Evolutionary conservation across 2,888 invertebrate species (phyloP).

Genomic region (Drosophila mettleri): DNA sequence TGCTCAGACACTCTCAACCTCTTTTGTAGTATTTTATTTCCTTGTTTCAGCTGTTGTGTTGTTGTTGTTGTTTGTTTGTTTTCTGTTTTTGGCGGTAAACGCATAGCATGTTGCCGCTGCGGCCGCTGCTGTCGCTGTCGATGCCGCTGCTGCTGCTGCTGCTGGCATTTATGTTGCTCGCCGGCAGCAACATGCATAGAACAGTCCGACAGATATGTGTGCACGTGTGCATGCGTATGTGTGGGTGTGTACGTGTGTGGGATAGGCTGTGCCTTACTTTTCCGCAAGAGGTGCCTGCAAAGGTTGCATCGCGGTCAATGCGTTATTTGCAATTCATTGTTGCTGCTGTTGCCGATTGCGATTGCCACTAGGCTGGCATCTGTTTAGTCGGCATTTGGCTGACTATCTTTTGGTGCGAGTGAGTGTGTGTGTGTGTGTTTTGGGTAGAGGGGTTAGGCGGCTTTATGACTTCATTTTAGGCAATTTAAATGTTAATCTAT

Average conservation of each 20-base stretch:
- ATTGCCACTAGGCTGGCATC: conserved; percentile 39
- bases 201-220: conserved; percentile 60
- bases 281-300: conserved; percentile 76
- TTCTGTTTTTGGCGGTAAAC: conserved; percentile 78
- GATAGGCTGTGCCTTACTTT: conserved; percentile 66
- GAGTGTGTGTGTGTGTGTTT: no score
- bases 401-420: no score
- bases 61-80: conserved; percentile 42
- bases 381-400: conserved; percentile 37
- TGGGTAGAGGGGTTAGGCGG: conserved; percentile 9
- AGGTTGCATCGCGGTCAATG: conserved; percentile 79
- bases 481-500: conserved; percentile 80
- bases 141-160: conserved; percentile 43
- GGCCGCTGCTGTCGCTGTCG: conserved; percentile 52
- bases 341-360: conserved; percentile 50
- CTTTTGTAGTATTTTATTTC: conserved; percentile 38
- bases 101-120: conserved; percentile 72
- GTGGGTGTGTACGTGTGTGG: conserved; percentile 20
- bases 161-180: conserved; percentile 72
- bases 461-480: conserved; percentile 60
- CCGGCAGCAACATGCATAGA: conserved; percentile 64
- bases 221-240: conserved; percentile 3
- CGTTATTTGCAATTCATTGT: conserved; percentile 79
- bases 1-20: not conserved
- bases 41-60: conserved; percentile 23